Evolutionary conservation across 1,140 invertebrate genomes (phyloP).

Genomic region (Frieseomelitta varia): DNA sequence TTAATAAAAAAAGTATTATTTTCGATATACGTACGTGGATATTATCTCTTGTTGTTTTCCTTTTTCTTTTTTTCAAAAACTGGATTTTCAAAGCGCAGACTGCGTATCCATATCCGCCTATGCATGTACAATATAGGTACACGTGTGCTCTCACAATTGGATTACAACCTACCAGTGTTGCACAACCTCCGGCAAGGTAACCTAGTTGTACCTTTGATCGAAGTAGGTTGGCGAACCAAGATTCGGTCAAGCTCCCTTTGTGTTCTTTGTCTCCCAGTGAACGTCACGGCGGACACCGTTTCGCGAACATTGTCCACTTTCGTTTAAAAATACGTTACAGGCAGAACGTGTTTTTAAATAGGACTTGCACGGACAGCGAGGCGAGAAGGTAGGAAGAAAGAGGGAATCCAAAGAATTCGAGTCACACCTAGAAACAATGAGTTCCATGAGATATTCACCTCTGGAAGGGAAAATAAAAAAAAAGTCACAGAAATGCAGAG

Average conservation of each 20-base stretch:
- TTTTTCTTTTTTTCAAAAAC: constrained; percentile 55
- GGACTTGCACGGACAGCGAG: background rate
- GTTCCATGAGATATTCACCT: constrained; percentile 52
- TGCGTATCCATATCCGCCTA: constrained; percentile 20
- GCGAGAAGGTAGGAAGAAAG: constrained; percentile 39
- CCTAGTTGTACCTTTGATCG: constrained; percentile 65
- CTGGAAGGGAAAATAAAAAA: background rate
- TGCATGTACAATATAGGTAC: background rate
- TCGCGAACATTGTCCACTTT: too few relatives aligned
- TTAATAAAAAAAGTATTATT: too few relatives aligned
- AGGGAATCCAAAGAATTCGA: constrained; percentile 62
- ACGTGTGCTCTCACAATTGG: constrained; percentile 19
- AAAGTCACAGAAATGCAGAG: constrained; percentile 41
- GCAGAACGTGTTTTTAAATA: constrained; percentile 1
- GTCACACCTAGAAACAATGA: constrained; percentile 64
- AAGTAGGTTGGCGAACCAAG: constrained; percentile 58
- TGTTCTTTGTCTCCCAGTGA: constrained; percentile 1
- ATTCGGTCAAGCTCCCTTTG: background rate
- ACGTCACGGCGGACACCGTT: background rate
- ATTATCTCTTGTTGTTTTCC: constrained; percentile 63
- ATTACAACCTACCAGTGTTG: constrained; percentile 56
- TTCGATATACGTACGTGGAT: too few relatives aligned
- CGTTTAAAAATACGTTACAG: too few relatives aligned
- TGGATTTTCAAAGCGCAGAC: constrained; percentile 65
- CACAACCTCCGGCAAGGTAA: constrained; percentile 72